phyloP scores from a whole-genome alignment of 2,113 vertebrate genomes.

The Lamprologus sp. region DNA sequence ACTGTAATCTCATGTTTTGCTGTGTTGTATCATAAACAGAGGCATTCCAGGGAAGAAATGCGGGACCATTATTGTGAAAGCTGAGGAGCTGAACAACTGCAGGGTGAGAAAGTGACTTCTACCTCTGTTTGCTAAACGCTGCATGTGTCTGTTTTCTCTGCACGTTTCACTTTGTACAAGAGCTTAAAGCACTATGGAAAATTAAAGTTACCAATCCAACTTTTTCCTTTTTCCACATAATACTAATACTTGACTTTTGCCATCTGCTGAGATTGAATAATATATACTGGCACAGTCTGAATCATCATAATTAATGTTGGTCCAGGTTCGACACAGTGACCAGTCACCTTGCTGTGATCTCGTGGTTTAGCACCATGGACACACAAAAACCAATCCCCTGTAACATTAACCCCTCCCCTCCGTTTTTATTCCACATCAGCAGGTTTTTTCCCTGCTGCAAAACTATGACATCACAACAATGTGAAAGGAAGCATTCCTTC shows the following conservation, averaged over 20 bases:
- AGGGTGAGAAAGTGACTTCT: conserved; percentile 71
- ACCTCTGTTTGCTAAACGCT: neutral
- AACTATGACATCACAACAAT: neutral
- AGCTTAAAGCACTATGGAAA: rapidly evolving
- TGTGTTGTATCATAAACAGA: conserved; percentile 65
- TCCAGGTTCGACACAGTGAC: neutral
- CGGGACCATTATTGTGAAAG: conserved; percentile 89
- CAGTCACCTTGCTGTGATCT: neutral
- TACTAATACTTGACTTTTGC: neutral
- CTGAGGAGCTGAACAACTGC: conserved; percentile 93
- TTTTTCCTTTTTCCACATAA: neutral
- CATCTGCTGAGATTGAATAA: rapidly evolving
- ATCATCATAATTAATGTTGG: neutral
- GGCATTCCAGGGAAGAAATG: conserved; percentile 95
- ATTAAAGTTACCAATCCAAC: neutral
- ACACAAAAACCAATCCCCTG: rapidly evolving
- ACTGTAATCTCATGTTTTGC: neutral
- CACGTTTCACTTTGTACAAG: neutral
- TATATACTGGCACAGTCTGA: neutral
- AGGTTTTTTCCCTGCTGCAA: neutral
- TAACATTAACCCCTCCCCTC: neutral
- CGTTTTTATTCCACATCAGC: rapidly evolving
- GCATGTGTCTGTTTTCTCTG: neutral
- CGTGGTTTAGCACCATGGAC: rapidly evolving
- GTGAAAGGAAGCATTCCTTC: neutral